A percentile compares a stretch with the other conserved stretches of the same genome.
Conservation (phyloP, 2,888 invertebrate species). For the Hypsopygia costalis region DNA sequence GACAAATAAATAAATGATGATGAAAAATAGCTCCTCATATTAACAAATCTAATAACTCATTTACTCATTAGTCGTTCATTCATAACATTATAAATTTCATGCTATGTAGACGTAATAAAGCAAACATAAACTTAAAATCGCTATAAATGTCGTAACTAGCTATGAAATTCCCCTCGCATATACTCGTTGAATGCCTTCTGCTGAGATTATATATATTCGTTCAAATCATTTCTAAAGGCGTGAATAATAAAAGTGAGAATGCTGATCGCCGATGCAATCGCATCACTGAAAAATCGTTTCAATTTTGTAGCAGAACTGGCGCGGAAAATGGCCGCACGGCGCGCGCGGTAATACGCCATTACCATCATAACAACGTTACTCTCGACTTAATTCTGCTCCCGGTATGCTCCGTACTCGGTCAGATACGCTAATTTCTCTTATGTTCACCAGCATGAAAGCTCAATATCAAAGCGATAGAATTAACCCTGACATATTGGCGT, state of each 20-base stretch:
- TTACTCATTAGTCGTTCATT: too few species aligned
- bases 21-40: too few species aligned
- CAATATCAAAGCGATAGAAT: conserved; percentile 25
- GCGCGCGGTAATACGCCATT: conserved; percentile 65
- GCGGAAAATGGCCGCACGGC: conserved; percentile 58
- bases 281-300: conserved; percentile 67
- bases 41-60: too few species aligned
- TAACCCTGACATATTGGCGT: conserved; percentile 4
- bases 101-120: too few species aligned
- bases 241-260: conserved; percentile 46
- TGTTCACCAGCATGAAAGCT: conserved; percentile 33
- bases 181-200: not conserved
- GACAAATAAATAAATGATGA: too few species aligned
- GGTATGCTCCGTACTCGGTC: conserved; percentile 43
- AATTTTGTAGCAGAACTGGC: conserved; percentile 56
- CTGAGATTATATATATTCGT: conserved; percentile 2
- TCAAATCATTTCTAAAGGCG: conserved; percentile 7
- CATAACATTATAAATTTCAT: too few species aligned
- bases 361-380: conserved; percentile 72
- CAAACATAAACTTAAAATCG: too few species aligned
- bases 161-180: not conserved
- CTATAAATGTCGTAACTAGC: not conserved
- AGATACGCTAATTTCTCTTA: conserved; percentile 58
- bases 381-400: conserved; percentile 70
- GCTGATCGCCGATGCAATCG: conserved; percentile 57